Evolutionary conservation across 1,140 invertebrate genomes (phyloP).

Genomic region (Neodiprion virginianus): DNA sequence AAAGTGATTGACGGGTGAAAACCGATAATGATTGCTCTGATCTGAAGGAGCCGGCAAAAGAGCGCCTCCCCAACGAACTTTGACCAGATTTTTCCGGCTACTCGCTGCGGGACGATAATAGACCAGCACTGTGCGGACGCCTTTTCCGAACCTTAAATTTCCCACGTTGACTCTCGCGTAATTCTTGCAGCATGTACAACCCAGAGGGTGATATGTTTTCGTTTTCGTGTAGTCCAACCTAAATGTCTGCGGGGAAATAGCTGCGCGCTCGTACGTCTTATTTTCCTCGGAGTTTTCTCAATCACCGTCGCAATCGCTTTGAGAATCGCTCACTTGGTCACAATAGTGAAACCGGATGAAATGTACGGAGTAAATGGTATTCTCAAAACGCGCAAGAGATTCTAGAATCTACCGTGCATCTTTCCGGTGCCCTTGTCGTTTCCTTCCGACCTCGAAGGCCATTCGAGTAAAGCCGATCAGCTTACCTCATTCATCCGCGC

Average conservation of each 20-base stretch:
- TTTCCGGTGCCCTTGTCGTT: too few relatives aligned
- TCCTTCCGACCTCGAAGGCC: too few relatives aligned
- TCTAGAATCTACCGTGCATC: too few relatives aligned
- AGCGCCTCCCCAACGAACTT: background rate
- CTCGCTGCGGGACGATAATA: background rate
- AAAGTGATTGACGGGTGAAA: background rate
- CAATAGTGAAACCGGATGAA: too few relatives aligned
- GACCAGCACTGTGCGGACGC: background rate
- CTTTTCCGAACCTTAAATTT: background rate
- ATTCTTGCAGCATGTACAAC: background rate
- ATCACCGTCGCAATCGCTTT: too few relatives aligned
- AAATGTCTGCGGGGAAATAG: too few relatives aligned
- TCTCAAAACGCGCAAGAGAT: too few relatives aligned
- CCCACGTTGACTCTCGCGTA: background rate
- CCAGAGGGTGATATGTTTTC: too few relatives aligned
- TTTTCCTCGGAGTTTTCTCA: background rate
- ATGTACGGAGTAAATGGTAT: too few relatives aligned
- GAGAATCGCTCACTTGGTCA: too few relatives aligned
- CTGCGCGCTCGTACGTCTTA: too few relatives aligned
- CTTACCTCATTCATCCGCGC: background rate
- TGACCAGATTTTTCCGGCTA: background rate
- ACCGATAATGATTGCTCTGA: background rate
- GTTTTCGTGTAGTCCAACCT: too few relatives aligned
- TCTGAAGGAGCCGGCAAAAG: background rate
- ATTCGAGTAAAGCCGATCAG: background rate